phyloP scores from a whole-genome alignment of 2,113 vertebrate species.

The Ornithorhynchus anatinus region DNA sequence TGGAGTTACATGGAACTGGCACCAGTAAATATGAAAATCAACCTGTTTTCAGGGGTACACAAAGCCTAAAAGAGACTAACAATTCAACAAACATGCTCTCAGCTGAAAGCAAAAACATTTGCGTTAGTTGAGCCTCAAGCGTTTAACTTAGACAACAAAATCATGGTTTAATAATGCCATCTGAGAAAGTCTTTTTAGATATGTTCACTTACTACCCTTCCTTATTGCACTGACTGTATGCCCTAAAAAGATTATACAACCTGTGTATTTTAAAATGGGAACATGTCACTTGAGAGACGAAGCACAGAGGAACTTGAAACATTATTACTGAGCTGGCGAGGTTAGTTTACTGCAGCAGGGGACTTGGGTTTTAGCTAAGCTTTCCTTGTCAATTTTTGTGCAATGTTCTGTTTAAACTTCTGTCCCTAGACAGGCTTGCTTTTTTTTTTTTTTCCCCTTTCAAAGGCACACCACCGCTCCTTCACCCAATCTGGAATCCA shows the following conservation, averaged over 20 bases:
- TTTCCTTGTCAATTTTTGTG: no score
- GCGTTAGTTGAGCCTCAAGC: conserved; percentile 34
- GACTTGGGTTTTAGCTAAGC: background rate
- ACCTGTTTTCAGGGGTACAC: conserved; percentile 43
- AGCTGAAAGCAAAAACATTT: conserved; percentile 49
- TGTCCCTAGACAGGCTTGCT: conserved; percentile 38
- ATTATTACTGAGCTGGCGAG: background rate
- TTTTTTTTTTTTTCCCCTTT: conserved; percentile 12
- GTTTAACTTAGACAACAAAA: conserved; percentile 42
- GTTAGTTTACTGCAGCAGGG: fast-evolving
- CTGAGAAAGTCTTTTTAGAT: conserved; percentile 44
- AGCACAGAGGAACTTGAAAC: conserved; percentile 39
- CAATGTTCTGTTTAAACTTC: conserved; percentile 32
- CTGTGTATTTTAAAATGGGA: conserved; percentile 48
- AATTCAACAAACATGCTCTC: conserved; percentile 52
- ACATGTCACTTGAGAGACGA: conserved; percentile 31
- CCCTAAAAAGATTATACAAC: conserved; percentile 53
- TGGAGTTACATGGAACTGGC: conserved; percentile 27
- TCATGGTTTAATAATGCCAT: conserved; percentile 47
- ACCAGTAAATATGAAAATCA: conserved; percentile 29
- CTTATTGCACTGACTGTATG: conserved; percentile 55
- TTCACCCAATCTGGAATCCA: conserved; percentile 38
- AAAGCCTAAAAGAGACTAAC: conserved; percentile 35
- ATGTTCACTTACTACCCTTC: conserved; percentile 44
- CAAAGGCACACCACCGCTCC: conserved; percentile 35